A percentile compares a stretch with the other conserved stretches of the same genome.
These are phyloP conservation scores for Scylla paramamosain DNA, from an alignment of 1,140 invertebrate genomes.

Conservation along the genomic window DNA sequence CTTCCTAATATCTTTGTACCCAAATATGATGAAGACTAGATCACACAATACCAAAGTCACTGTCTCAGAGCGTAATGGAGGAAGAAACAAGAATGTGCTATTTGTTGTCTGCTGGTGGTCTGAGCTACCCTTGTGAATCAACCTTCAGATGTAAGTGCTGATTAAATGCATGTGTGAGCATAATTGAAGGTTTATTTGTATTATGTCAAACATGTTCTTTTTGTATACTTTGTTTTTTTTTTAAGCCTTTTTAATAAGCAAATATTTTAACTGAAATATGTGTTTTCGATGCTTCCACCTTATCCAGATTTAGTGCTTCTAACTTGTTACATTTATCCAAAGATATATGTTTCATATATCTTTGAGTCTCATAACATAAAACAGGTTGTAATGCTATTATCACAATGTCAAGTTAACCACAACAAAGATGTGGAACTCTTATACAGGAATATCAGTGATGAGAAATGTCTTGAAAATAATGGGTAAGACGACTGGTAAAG, in stretches of 20 bases:
- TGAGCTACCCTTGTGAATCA: not conserved
- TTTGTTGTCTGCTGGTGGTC: not conserved
- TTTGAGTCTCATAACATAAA: too few species aligned
- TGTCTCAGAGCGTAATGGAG: not conserved
- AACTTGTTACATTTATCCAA: too few species aligned
- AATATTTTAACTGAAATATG: too few species aligned
- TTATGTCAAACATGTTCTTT: constrained; percentile 74
- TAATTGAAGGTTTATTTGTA: constrained; percentile 72
- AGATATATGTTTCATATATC: too few species aligned
- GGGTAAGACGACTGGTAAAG: too few species aligned
- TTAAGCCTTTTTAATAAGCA: constrained; percentile 15
- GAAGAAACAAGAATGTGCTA: not conserved
- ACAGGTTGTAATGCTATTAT: too few species aligned
- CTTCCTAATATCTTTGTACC: not conserved
- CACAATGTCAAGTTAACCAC: too few species aligned
- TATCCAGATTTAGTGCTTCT: too few species aligned
- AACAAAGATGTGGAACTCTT: too few species aligned
- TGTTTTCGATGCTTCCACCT: too few species aligned
- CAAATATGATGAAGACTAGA: not conserved
- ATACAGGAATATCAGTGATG: too few species aligned
- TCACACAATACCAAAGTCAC: constrained; percentile 32
- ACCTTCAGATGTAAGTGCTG: constrained; percentile 20
- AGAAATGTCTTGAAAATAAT: too few species aligned
- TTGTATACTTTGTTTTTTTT: constrained; percentile 57
- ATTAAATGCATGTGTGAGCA: constrained; percentile 54